These are phyloP conservation scores for Oryctes rhinoceros DNA, from an alignment of 1,140 invertebrate species.

Conservation along the genomic window DNA sequence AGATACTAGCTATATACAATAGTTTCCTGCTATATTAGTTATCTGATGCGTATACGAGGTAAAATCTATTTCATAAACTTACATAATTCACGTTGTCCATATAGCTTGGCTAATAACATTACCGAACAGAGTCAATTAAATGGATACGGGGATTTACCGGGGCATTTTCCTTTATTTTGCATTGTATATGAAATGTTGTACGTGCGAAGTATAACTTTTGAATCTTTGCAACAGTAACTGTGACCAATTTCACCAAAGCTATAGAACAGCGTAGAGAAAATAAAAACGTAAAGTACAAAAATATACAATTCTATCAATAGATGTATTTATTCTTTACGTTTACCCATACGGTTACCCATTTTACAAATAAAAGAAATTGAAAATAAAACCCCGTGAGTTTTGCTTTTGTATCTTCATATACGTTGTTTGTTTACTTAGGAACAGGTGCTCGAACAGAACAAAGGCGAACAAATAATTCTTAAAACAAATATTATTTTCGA, in stretches of 20 bases:
- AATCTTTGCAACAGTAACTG: too few species aligned
- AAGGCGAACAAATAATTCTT: neutral
- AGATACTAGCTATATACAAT: neutral
- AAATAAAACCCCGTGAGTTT: neutral
- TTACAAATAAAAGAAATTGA: neutral
- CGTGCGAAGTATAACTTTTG: too few species aligned
- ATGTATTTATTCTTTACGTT: neutral
- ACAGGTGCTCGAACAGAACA: constrained; percentile 2
- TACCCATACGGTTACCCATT: too few species aligned
- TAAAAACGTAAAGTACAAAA: too few species aligned
- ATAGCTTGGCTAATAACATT: neutral
- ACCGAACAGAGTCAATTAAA: neutral
- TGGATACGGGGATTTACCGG: neutral
- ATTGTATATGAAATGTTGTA: neutral
- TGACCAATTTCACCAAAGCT: too few species aligned
- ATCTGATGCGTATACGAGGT: neutral
- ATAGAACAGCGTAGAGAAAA: too few species aligned
- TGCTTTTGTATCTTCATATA: neutral
- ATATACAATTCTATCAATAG: too few species aligned
- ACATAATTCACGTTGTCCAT: neutral
- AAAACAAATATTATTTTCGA: neutral
- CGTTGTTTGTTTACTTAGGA: neutral
- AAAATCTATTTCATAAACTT: constrained; percentile 21
- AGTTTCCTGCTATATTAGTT: neutral
- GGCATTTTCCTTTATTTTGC: neutral